These are phyloP conservation scores for Okapia johnstoni DNA, from an alignment of 2,113 vertebrate genomes.

Conservation along the genomic window DNA sequence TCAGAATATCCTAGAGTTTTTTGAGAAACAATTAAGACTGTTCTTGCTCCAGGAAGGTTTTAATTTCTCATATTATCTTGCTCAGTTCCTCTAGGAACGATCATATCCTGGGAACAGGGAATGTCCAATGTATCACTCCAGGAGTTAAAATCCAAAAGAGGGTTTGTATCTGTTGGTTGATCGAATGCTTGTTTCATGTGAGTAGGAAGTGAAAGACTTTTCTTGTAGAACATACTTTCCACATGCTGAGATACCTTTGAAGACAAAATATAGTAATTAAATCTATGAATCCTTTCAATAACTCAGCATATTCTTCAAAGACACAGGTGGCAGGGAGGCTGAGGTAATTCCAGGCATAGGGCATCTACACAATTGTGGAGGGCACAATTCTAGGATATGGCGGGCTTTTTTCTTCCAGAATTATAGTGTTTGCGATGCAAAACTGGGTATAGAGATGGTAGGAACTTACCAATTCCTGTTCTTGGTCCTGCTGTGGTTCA, in stretches of 20 bases:
- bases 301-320: not conserved
- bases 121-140: conserved; percentile 81
- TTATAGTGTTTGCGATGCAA: not conserved
- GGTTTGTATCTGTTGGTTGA: conserved; percentile 82
- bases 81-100: conserved; percentile 82
- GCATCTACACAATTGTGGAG: not conserved
- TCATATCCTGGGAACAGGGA: conserved; percentile 83
- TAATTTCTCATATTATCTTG: conserved; percentile 79
- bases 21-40: conserved; percentile 69
- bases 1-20: conserved; percentile 55
- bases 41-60: conserved; percentile 69
- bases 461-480: not conserved
- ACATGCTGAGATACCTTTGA: conserved; percentile 89
- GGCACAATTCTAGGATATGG: not conserved
- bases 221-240: conserved; percentile 87
- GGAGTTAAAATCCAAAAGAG: conserved; percentile 86
- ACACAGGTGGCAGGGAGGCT: not conserved
- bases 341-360: not conserved
- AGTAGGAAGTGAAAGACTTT: conserved; percentile 84
- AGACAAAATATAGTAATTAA: conserved; percentile 66
- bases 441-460: not conserved
- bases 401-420: not conserved
- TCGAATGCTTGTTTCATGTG: conserved; percentile 82
- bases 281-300: conserved; percentile 7
- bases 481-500: not conserved